Conservation (phyloP, 2,797 vertebrate genomes). For the Protonibea diacanthus region DNA sequence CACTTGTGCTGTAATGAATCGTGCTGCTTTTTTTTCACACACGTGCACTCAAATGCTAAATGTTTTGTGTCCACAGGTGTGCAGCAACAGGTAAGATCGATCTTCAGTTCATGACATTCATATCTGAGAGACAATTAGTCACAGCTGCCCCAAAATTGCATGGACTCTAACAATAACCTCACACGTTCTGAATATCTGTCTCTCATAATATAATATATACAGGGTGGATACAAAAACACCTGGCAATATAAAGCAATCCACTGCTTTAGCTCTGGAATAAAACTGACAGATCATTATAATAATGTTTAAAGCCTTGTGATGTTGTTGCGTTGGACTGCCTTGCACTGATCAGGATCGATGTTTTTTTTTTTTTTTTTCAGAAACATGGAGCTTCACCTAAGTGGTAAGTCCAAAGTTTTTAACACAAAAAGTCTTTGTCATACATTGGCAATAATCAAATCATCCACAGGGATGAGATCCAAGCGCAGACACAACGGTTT, state of each 20-base stretch:
- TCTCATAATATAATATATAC: neutral
- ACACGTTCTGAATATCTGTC: neutral
- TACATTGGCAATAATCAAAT: neutral
- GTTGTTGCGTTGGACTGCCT: neutral
- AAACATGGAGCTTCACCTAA: accelerated
- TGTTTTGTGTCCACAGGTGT: slow-evolving; percentile 33
- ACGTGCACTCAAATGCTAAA: neutral
- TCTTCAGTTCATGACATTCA: neutral
- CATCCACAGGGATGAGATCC: too few relatives aligned
- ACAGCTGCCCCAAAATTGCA: neutral
- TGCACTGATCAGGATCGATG: neutral
- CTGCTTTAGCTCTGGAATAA: neutral
- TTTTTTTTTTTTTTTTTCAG: slow-evolving; percentile 6
- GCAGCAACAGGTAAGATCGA: slow-evolving; percentile 9
- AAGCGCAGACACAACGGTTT: too few relatives aligned
- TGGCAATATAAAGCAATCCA: neutral
- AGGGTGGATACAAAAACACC: neutral
- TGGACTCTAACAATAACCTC: neutral
- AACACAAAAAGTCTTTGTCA: neutral
- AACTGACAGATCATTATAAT: neutral
- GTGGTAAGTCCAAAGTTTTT: slow-evolving; percentile 33
- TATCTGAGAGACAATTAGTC: neutral
- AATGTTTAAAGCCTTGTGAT: neutral
- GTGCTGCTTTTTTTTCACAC: neutral
- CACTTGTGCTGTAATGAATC: neutral